Evolutionary conservation across 2,113 vertebrate genomes (phyloP).

Genomic region (Hemibagrus wyckioides): DNA sequence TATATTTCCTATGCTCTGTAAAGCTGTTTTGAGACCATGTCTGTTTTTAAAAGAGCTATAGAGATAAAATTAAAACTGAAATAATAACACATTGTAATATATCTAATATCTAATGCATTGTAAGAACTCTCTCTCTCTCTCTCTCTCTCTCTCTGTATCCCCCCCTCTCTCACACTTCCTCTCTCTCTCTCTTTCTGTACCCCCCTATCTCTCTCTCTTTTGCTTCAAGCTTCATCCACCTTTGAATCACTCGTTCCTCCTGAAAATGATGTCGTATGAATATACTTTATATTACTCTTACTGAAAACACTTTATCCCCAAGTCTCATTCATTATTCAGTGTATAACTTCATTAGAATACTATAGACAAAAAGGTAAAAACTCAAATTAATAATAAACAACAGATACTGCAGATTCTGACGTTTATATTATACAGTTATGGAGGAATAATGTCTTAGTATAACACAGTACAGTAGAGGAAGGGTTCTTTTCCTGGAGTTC

Average conservation of each 20-base stretch:
- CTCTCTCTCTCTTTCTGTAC: neutral
- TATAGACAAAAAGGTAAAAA: neutral
- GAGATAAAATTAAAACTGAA: too few species aligned
- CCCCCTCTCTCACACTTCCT: too few species aligned
- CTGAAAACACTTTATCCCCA: neutral
- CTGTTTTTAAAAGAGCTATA: too few species aligned
- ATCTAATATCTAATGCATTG: too few species aligned
- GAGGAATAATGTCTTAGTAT: neutral
- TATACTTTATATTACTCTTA: neutral
- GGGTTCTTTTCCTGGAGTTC: neutral
- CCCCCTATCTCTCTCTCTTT: neutral
- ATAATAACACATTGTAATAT: too few species aligned
- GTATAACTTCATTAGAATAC: neutral
- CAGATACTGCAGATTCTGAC: neutral
- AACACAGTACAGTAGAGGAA: neutral
- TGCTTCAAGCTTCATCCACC: neutral
- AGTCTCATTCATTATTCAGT: constrained; percentile 1
- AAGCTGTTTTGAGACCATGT: too few species aligned
- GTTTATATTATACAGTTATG: neutral
- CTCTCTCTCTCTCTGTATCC: too few species aligned
- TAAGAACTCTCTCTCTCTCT: too few species aligned
- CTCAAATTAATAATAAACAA: neutral
- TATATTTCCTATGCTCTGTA: too few species aligned
- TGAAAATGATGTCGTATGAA: neutral
- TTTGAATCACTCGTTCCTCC: neutral